Conservation (phyloP, 37 sponge, comb jelly and placozoan genomes). For the Hormiphora californensis region DNA sequence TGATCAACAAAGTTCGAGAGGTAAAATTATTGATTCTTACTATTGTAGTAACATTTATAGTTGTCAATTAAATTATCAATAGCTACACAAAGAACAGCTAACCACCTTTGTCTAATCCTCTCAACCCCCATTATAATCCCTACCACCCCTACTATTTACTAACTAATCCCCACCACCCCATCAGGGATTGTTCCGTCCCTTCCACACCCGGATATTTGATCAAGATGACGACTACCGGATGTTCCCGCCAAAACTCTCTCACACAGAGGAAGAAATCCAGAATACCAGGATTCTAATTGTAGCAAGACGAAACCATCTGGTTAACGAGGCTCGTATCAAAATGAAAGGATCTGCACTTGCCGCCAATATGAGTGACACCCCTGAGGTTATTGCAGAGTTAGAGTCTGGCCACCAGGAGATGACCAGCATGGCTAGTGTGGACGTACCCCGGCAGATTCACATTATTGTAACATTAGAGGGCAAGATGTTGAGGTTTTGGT, state of each 20-base stretch:
- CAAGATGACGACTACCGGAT: constrained; percentile 46
- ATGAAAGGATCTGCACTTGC: too few relatives aligned
- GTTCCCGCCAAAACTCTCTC: constrained; percentile 31
- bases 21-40: background rate
- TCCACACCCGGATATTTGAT: constrained; percentile 9
- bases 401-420: background rate
- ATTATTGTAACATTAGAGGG: background rate
- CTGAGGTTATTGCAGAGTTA: too few relatives aligned
- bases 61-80: background rate
- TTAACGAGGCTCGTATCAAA: constrained; percentile 23
- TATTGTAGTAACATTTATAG: background rate
- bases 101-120: too few relatives aligned
- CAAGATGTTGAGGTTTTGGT: constrained; percentile 14
- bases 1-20: constrained; percentile 30
- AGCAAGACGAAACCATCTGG: background rate
- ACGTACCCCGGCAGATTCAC: constrained; percentile 47
- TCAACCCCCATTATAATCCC: too few relatives aligned
- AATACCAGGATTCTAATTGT: constrained; percentile 8
- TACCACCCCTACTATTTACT: too few relatives aligned
- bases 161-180: background rate
- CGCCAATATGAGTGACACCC: too few relatives aligned
- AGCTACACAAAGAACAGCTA: background rate
- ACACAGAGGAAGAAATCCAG: constrained; percentile 44
- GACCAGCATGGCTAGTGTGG: background rate
- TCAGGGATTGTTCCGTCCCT: background rate